A percentile compares a stretch with the other conserved stretches of the same genome.
Conservation (phyloP, 2,113 vertebrate species). For the Protobothrops mucrosquamatus region DNA sequence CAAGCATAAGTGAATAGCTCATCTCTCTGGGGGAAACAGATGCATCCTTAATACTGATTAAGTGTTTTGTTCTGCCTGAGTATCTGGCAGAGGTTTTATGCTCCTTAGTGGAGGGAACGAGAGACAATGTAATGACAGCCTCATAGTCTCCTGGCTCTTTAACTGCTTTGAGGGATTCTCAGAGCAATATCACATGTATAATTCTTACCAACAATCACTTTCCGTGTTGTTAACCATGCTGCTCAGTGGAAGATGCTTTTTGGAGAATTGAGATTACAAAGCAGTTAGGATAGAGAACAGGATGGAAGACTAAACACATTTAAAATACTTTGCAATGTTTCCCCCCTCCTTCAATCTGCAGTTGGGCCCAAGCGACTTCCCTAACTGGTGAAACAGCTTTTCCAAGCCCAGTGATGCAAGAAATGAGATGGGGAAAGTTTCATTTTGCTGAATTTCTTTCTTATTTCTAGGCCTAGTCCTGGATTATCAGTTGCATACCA, state of each 20-base stretch:
- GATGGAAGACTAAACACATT: neutral
- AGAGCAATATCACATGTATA: constrained; percentile 33
- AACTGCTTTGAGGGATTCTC: constrained; percentile 55
- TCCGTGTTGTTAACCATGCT: constrained; percentile 8
- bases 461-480: neutral
- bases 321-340: neutral
- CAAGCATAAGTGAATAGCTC: constrained; percentile 68
- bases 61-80: constrained; percentile 72
- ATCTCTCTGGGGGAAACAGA: constrained; percentile 70
- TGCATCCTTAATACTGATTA: constrained; percentile 75
- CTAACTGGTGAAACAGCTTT: neutral
- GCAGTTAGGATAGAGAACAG: neutral
- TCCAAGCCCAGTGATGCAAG: neutral
- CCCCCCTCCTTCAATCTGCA: neutral
- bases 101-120: constrained; percentile 49
- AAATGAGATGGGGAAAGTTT: neutral
- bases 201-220: constrained; percentile 44
- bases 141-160: constrained; percentile 60
- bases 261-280: neutral
- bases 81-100: constrained; percentile 67
- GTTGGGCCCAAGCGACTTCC: neutral
- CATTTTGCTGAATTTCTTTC: neutral
- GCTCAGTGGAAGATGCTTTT: neutral
- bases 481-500: neutral
- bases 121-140: constrained; percentile 59